Evolutionary conservation across 2,113 vertebrate genomes (phyloP), one percentile per base, ranked within the genome.

Genomic region (Scophthalmus maximus): DNA sequence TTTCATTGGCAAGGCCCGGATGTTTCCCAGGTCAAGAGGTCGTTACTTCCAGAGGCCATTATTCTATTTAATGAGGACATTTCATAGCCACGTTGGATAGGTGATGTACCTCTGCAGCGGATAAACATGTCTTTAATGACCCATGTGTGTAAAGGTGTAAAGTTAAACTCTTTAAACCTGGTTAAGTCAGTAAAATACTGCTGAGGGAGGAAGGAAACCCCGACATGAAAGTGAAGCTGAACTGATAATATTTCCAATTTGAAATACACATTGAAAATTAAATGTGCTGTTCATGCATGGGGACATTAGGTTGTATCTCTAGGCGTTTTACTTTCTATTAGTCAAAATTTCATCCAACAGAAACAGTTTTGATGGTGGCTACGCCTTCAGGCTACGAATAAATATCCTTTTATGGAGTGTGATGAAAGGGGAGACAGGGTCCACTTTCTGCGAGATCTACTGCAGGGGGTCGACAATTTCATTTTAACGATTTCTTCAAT

Each of bases 51-150:
- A 68, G 76, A 67, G 57, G 62, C 73, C 70, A 85, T 83, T 86
- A 76, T 52, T 67, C 71, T 61, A 63, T 81, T 79, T 87, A 89
- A 88, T 79, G 87, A 88, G 85, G 78, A 76, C 68, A 64, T 83
- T 85, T 88, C 78, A 63, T 58, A 60, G 52, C 60, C 51, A 42
- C 52, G 22, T 53, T 60, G 81, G 81, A 84, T 59, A 79, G 60
- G 81, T 72, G 68, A 75, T 50, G 76, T 51, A 75, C 50, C 27
- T 59, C 47, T 67, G 70, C 68, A 67, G 83, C 25, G 63, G 69
- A 68, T 55, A 47, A 79, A 56, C 65, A 40, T 34, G 18, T 59
- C 27, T 61, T 67, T 56, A 78, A 78, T 73, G 63, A 69, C 10
- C 47, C 15, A 2, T 30, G 36, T 49, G 29, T 59, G 57, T 57